Base-by-base conservation (phyloP, 2,888 invertebrate genomes). In the Calliscelio sp. region DNA sequence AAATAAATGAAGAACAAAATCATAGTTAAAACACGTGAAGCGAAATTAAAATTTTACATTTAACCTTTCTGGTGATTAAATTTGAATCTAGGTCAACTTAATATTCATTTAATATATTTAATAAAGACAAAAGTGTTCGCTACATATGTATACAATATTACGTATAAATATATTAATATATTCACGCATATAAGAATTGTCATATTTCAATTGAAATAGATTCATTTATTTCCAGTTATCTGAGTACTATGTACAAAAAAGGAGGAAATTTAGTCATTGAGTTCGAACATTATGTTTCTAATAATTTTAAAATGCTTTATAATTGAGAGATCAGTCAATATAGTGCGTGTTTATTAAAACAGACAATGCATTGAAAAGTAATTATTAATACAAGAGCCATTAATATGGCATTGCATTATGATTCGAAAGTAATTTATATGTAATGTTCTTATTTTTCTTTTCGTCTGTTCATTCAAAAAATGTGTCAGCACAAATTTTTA, bases 361-460 rank as follows among this genome's bases (percentile, higher is more conserved):
- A 41, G 0, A 41, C 16, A 28, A 53, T 53, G 53, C n/a, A 35
- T 18, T 57, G 32, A 32, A 32, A 18, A 20, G 14, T 18, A 57
- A 57, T 57, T 57, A 57, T 57, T 32, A 32, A 53, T 14, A 53
- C 25, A 25, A 14, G 5, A 35, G 55, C 35, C 55, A 57, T 57
- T 57, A 57, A 57, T 20, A 18, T 57, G 35, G 14, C 32, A 57
- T 55, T 55, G 53, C 28, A 32, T 28, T 10, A 3, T 6, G 16
- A 18, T 32, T 18, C 35, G 16, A 32, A 57, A 57, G 35, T 57
- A 32, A 57, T 35, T 57, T 32, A 57, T 57, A 57, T 32, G 32
- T 57, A 57, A 57, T 57, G 4, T 57, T 32, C 8, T 55, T 55
- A 10, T 55, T 55, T 53, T 49, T 22, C 14, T 4, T 41, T 41